Conservation (phyloP, 2,888 invertebrate species). For the Pharmacophagus antenor region DNA sequence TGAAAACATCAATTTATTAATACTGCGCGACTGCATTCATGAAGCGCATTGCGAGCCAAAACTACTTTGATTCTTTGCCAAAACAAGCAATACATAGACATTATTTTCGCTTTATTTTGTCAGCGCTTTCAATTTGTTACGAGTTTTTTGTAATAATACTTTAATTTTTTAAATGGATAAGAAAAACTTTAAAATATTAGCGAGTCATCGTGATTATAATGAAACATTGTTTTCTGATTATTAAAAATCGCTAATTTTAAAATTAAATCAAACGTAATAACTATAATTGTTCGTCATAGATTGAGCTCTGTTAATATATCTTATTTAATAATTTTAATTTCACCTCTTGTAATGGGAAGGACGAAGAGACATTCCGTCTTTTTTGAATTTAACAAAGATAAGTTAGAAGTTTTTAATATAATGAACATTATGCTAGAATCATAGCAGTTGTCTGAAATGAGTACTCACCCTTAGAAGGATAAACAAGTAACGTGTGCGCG, state of each 20-base stretch:
- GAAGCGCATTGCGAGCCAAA: conserved; percentile 70
- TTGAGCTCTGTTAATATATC: no score
- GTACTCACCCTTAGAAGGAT: conserved; percentile 76
- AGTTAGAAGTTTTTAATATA: conserved; percentile 42
- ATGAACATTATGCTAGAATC: conserved; percentile 72
- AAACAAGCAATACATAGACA: conserved; percentile 62
- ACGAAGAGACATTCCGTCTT: conserved; percentile 23
- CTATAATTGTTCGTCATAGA: no score
- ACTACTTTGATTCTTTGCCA: conserved; percentile 75
- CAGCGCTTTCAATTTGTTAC: conserved; percentile 35
- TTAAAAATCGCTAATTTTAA: neutral
- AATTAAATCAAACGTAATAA: no score
- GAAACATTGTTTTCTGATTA: conserved; percentile 44
- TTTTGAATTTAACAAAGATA: conserved; percentile 36
- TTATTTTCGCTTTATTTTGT: conserved; percentile 47
- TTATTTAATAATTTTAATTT: no score
- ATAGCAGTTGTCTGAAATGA: conserved; percentile 77
- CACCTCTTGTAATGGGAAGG: conserved; percentile 28
- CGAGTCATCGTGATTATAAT: neutral
- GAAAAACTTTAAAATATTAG: neutral
- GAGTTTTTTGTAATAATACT: conserved; percentile 25
- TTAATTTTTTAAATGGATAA: neutral
- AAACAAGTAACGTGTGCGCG: conserved; percentile 79
- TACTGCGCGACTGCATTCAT: conserved; percentile 69
- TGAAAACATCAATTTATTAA: no score